phyloP scores from a whole-genome alignment of 2,113 vertebrate genomes.

The Chloroceryle aenea region DNA sequence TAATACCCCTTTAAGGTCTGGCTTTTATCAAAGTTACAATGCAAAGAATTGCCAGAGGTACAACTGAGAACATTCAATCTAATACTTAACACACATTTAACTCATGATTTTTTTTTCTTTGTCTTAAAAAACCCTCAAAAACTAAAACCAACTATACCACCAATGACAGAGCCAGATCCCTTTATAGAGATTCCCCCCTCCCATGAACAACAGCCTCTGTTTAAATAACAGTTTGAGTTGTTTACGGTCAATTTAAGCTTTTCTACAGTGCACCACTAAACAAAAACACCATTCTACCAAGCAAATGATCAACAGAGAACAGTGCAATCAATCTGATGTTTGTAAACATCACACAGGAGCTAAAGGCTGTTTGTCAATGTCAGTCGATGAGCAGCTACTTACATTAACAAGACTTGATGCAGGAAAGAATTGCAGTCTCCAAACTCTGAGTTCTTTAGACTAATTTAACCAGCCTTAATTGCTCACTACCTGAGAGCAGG shows the following conservation, averaged over 20 bases:
- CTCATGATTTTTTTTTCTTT: neutral
- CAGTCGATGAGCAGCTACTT: neutral
- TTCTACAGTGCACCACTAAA: neutral
- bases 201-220: neutral
- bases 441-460: neutral
- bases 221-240: neutral
- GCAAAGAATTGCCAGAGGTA: neutral
- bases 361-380: neutral
- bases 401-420: neutral
- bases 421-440: neutral
- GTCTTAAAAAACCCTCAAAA: neutral
- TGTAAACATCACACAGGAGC: neutral
- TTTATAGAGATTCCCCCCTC: neutral
- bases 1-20: neutral
- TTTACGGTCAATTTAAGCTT: neutral
- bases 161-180: neutral
- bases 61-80: neutral
- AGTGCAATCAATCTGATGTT: neutral
- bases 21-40: neutral
- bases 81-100: neutral
- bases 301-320: neutral
- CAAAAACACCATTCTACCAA: neutral
- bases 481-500: neutral
- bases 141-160: neutral
- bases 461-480: neutral